Conservation (phyloP, 2,888 invertebrate species). For the Acrobasis suavella region DNA sequence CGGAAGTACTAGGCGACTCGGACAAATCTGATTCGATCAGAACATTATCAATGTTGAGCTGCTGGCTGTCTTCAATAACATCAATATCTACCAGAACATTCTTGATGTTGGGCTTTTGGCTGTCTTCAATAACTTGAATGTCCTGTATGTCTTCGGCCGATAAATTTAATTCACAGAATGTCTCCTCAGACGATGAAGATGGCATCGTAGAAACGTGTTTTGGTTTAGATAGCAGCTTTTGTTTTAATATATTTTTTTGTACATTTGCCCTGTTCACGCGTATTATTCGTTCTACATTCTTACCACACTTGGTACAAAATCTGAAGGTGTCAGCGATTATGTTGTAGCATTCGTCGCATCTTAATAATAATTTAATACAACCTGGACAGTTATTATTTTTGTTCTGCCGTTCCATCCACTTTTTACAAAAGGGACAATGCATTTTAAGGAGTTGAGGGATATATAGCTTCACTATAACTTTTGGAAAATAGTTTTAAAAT, state of each 20-base stretch:
- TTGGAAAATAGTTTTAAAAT: conserved; percentile 21
- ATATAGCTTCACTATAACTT: too few relatives aligned
- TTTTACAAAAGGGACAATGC: conserved; percentile 34
- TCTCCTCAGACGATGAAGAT: conserved; percentile 34
- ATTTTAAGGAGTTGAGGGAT: conserved; percentile 33
- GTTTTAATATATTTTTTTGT: conserved; percentile 20
- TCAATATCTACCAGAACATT: conserved; percentile 25
- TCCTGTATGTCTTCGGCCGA: conserved; percentile 33
- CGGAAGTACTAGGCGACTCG: conserved; percentile 32
- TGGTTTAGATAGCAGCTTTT: too few relatives aligned
- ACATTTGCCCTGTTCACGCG: conserved; percentile 31
- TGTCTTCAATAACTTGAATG: conserved; percentile 30
- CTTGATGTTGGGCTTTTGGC: conserved; percentile 32
- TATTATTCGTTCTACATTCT: conserved; percentile 31
- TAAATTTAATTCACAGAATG: conserved; percentile 36
- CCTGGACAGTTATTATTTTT: conserved; percentile 33
- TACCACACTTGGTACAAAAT: conserved; percentile 34
- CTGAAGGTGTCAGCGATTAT: conserved; percentile 33
- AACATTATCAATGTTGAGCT: conserved; percentile 32
- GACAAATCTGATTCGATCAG: conserved; percentile 30
- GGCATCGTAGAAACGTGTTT: neutral
- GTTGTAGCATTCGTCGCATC: conserved; percentile 32
- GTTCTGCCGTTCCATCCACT: conserved; percentile 35
- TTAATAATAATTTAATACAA: conserved; percentile 32
- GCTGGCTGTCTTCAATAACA: conserved; percentile 32